These are phyloP conservation scores for Falco novaeseelandiae DNA, from an alignment of 2,797 vertebrate species.

Conservation along the genomic window DNA sequence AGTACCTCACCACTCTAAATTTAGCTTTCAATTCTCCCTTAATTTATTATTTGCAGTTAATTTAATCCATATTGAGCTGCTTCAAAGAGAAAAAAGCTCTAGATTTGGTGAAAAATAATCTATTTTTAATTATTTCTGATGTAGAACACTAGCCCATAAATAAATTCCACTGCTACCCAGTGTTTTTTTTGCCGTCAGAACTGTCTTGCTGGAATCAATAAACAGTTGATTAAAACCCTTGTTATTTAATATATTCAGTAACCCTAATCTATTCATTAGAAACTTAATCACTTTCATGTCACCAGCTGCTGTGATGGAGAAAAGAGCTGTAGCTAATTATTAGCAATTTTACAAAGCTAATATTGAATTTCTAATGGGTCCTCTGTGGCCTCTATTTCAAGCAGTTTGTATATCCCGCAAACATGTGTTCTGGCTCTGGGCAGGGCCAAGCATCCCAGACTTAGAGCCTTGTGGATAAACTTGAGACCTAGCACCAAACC, in stretches of 20 bases:
- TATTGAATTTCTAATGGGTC: slow-evolving; percentile 82
- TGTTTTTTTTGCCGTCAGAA: slow-evolving; percentile 42
- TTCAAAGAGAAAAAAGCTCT: slow-evolving; percentile 33
- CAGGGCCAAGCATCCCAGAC: slow-evolving; percentile 44
- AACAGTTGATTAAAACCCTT: slow-evolving; percentile 78
- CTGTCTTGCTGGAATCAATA: slow-evolving; percentile 78
- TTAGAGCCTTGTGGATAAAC: slow-evolving; percentile 37
- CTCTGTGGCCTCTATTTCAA: slow-evolving; percentile 73
- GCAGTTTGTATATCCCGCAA: slow-evolving; percentile 69
- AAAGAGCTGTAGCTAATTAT: slow-evolving; percentile 82
- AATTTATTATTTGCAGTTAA: slow-evolving; percentile 68
- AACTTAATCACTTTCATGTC: slow-evolving; percentile 80
- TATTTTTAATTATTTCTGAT: slow-evolving; percentile 70
- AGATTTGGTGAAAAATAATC: slow-evolving; percentile 64
- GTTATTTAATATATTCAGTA: slow-evolving; percentile 78
- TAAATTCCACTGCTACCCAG: slow-evolving; percentile 30
- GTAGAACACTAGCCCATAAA: slow-evolving; percentile 36
- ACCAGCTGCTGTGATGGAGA: slow-evolving; percentile 78
- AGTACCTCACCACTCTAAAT: slow-evolving; percentile 24
- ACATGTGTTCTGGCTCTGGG: slow-evolving; percentile 66
- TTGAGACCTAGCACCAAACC: neutral
- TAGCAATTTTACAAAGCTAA: slow-evolving; percentile 81
- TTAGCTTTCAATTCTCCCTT: slow-evolving; percentile 48
- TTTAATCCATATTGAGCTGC: slow-evolving; percentile 64
- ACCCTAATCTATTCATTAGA: slow-evolving; percentile 77